Base-by-base conservation (phyloP, 2,888 invertebrate genomes). In the Neocrepidodera transversa region DNA sequence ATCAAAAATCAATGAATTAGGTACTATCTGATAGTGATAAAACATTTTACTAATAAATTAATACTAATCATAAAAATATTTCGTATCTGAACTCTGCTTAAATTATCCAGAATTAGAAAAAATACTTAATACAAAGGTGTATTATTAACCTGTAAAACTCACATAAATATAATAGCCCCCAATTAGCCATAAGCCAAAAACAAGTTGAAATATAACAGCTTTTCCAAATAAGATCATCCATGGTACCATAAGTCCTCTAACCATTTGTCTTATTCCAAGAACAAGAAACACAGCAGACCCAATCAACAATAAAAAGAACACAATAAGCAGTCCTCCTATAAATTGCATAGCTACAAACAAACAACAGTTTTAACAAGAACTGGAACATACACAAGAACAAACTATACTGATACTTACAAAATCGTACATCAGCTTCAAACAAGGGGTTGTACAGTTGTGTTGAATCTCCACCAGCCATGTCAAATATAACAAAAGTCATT, bases 161-260 rank as follows among this genome's bases (percentile, higher is more conserved):
- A 94, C 93, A 81, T 94, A 94, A 73, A 94, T 94, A 72, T 95
- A 95, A 74, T 95, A 95, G 62, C 93, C 93, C 62, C 91, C 92
- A 30, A 94, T 81, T 1, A 94, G 82, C 93, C 94, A 94, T 20
- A 94, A 79, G 3, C 93, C 92, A 77, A 92, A 93, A 1, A 87
- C 74, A 4, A 92, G 79, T 77, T 93, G 92, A 76, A 93, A 93
- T 0, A 86, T 60, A 45, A 92, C 88, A 10, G 87, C 85, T 7
- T 90, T 68, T 0, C 86, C 87, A 82, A 92, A 87, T 0, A 85
- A 80, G 8, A 83, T 75, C 38, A 94, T 76, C 93, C 93, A 95
- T 0, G 94, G 94, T 35, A 95, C 78, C 74, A 95, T 85, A 78
- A 89, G 84, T 0, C 93, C 94, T 70, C 95, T 82, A 72, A 90